phyloP scores from a whole-genome alignment of 2,797 vertebrate species.

The Alfaro cultratus region DNA sequence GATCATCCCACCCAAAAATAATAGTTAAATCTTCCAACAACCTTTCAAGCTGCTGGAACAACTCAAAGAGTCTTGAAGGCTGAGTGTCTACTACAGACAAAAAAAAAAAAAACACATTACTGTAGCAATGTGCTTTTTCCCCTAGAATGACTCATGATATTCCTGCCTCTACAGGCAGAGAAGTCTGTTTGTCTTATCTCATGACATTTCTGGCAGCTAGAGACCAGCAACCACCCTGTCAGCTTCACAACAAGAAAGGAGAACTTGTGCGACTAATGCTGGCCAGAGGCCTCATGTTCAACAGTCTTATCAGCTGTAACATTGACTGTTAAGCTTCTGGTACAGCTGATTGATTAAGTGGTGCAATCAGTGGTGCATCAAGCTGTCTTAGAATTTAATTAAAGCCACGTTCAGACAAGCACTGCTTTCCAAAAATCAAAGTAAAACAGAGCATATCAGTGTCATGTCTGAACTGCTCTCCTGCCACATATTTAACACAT shows the following conservation, averaged over 20 bases:
- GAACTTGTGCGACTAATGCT: conserved; percentile 15
- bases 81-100: neutral
- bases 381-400: neutral
- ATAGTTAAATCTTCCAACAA: conserved; percentile 44
- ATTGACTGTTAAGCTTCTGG: conserved; percentile 17
- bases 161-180: neutral
- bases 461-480: neutral
- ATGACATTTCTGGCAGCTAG: neutral
- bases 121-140: neutral
- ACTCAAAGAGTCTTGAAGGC: neutral
- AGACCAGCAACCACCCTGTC: conserved; percentile 26
- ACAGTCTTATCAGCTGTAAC: conserved; percentile 45
- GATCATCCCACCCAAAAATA: conserved; percentile 25
- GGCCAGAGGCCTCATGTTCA: conserved; percentile 27
- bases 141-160: conserved; percentile 10
- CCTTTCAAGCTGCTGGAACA: conserved; percentile 16
- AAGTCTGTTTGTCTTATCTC: conserved; percentile 37
- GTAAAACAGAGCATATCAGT: neutral
- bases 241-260: conserved; percentile 9
- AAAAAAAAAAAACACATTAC: neutral
- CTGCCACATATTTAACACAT: neutral
- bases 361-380: conserved; percentile 4
- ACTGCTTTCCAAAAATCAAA: neutral
- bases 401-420: neutral
- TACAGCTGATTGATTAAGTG: conserved; percentile 6